Evolutionary conservation across 2,113 vertebrate species (phyloP), one percentile per base, ranked within the genome.

Genomic region (Orcinus orca): DNA sequence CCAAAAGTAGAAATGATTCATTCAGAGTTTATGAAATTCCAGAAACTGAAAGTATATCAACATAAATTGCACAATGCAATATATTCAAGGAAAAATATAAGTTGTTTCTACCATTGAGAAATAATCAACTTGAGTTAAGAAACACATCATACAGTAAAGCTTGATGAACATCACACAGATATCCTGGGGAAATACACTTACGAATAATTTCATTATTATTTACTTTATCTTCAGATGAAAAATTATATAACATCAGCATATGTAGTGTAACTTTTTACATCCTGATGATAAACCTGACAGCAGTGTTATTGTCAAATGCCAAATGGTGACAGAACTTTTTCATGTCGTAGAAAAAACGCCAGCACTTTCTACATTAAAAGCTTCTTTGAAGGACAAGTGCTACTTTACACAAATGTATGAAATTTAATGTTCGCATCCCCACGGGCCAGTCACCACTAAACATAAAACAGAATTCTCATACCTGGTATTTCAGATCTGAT

Each of bases 401-500:
- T 55, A 5, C 41, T 89, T 97, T 73, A 85, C 14, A 11, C 25
- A 55, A 36, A 38, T 29, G 53, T 17, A 29, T n/a, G 31, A 94
- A 88, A 31, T 25, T 62, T 33, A 74, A 70, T 15, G 11, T 53
- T 60, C n/a, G 1, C 8, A 6, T 33, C 21, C 14, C 67, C 2
- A 8, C 13, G 8, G 12, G 9, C 67, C 9, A 2, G 25, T 68
- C 36, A 60, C n/a, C 60, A n/a, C 63, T 25, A n/a, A 76, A 50
- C 83, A 21, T 29, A 62, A 73, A 62, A 14, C 29, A 31, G 38
- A 38, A 41, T 77, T 85, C 87, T 71, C 86, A 25, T 91, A 86
- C 60, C 62, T 95, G 95, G 98, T 96, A 86, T 98, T 98, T 97
- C 88, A 96, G 74, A 70, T 86, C 96, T 89, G 95, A 84, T 96